These are phyloP conservation scores for Phorcus lineatus DNA, from an alignment of 2,888 invertebrate species.

Conservation along the genomic window DNA sequence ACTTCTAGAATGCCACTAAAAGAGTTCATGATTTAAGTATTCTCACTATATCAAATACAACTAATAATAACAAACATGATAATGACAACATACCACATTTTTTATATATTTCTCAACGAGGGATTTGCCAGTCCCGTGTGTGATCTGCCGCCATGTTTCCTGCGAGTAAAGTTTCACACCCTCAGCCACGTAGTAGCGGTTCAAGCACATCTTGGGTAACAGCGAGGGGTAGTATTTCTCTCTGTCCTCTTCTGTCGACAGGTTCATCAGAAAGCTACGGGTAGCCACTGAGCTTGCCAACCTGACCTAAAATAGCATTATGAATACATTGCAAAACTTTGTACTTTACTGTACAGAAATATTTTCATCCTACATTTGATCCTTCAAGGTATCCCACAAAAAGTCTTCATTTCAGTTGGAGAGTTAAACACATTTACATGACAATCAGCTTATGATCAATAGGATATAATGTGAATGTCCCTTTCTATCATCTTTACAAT, in stretches of 20 bases:
- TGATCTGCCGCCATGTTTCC: slow-evolving; percentile 78
- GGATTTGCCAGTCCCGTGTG: slow-evolving; percentile 75
- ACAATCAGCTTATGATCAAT: too few relatives aligned
- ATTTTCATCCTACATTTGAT: too few relatives aligned
- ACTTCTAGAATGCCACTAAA: too few relatives aligned
- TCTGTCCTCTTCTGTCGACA: slow-evolving; percentile 72
- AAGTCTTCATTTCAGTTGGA: too few relatives aligned
- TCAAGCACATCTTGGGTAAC: slow-evolving; percentile 78
- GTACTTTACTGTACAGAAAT: too few relatives aligned
- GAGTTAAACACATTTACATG: too few relatives aligned
- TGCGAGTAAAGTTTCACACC: slow-evolving; percentile 79
- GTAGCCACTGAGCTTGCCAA: slow-evolving; percentile 78
- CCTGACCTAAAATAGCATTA: slow-evolving; percentile 73
- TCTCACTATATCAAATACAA: too few relatives aligned
- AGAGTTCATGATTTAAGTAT: too few relatives aligned
- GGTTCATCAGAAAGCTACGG: slow-evolving; percentile 76
- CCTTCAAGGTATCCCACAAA: too few relatives aligned
- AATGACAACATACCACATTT: slow-evolving; percentile 66
- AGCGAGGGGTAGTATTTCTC: slow-evolving; percentile 76
- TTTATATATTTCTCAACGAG: slow-evolving; percentile 77
- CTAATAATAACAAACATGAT: background rate
- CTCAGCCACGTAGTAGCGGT: slow-evolving; percentile 79
- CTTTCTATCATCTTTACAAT: too few relatives aligned
- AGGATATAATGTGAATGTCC: too few relatives aligned
- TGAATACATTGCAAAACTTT: background rate